phyloP scores from a whole-genome alignment of 2,888 invertebrate species.

The Ischnura elegans region DNA sequence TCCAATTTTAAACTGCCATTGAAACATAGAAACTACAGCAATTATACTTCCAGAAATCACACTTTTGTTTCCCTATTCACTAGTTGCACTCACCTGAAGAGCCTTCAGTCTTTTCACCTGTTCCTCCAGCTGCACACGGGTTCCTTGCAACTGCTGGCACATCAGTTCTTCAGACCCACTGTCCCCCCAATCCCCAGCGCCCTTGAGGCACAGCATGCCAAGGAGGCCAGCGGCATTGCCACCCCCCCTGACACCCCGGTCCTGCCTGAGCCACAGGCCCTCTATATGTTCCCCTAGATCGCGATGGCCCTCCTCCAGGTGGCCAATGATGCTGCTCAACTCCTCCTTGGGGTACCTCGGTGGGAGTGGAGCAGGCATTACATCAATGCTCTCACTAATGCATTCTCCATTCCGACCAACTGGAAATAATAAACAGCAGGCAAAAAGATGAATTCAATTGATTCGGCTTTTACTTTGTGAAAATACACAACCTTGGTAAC shows the following conservation, averaged over 20 bases:
- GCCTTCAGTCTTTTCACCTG: conserved; percentile 83
- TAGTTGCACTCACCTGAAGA: conserved; percentile 83
- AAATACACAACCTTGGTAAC: too few relatives aligned
- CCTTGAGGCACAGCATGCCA: conserved; percentile 16
- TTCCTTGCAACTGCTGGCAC: conserved; percentile 69
- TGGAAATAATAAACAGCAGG: background rate
- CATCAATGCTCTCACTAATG: conserved; percentile 79
- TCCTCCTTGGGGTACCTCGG: conserved; percentile 81
- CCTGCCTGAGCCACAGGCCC: conserved; percentile 76
- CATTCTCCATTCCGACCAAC: conserved; percentile 74
- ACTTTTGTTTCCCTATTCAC: too few relatives aligned
- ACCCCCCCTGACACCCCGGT: conserved; percentile 74
- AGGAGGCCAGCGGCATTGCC: conserved; percentile 25
- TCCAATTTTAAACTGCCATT: too few relatives aligned
- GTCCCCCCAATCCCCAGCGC: conserved; percentile 78
- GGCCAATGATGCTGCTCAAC: conserved; percentile 85
- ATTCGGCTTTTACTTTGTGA: too few relatives aligned
- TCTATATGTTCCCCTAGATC: conserved; percentile 76
- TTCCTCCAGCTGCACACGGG: conserved; percentile 60
- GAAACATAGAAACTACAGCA: too few relatives aligned
- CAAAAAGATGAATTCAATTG: too few relatives aligned
- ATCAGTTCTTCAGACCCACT: conserved; percentile 75
- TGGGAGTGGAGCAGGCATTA: conserved; percentile 73
- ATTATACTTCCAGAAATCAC: too few relatives aligned
- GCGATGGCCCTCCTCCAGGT: conserved; percentile 81